Base-by-base conservation (phyloP, 2,113 vertebrate genomes). In the Neodon shergylaensis region DNA sequence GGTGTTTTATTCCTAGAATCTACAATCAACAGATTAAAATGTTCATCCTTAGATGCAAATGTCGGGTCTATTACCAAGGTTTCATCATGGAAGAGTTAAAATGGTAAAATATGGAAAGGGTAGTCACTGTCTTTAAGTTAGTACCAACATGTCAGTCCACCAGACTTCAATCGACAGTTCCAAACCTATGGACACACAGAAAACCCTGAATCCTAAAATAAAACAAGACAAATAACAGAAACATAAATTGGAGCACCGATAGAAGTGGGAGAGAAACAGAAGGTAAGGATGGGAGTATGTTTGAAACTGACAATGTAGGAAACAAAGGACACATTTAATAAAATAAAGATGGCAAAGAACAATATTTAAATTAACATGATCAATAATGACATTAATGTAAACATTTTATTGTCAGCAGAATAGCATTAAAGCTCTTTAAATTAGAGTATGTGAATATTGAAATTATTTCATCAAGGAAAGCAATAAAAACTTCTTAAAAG, bases 401-500 rank as follows among this genome's bases (percentile, higher is more conserved):
- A 47, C 73, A 81, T 73, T 96, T 88, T 95, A 94, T 85, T 84
- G 88, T 33, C 63, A 91, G 26, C 49, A 94, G 16, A 92, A 3
- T 61, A 22, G 5, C 90, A 11, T 78, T 85, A 91, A 92, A 97
- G 21, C 33, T 96, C 90, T 94, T 97, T 97, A 89, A 94, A 92
- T 94, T 88, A 63, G 58, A 74, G 7, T n/a, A 65, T 47, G 72
- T 70, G 88, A 94, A 87, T 87, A 52, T 58, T 65, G 24, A 92
- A 77, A 90, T 19, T 28, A 10, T 72, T 95, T 93, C 88, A 95
- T 79, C 93, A 96, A 92, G 70, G 58, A 90, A 93, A 63, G 72
- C 47, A 86, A 88, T 42, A n/a, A 36, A 92, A 26, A 65, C 26
- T 47, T 88, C 44, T 39, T 88, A 85, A 66, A 91, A 94, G 28